A percentile compares a stretch with the other conserved stretches of the same genome.
These are phyloP conservation scores for Muscicapa comitata DNA, from an alignment of 2,797 vertebrate species.

Conservation along the genomic window DNA sequence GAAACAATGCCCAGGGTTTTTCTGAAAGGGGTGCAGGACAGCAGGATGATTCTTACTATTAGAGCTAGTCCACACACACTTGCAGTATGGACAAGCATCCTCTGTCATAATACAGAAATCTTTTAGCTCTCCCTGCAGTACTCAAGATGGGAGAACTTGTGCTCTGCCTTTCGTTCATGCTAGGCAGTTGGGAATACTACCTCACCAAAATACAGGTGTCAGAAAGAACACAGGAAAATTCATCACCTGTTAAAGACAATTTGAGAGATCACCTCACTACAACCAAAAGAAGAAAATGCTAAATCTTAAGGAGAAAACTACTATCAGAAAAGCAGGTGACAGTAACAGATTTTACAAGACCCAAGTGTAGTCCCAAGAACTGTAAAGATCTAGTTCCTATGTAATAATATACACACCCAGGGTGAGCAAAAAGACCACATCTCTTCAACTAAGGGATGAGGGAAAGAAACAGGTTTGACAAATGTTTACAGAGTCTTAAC, in stretches of 20 bases:
- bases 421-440: neutral
- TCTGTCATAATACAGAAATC: neutral
- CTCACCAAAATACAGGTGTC: neutral
- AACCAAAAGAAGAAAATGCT: neutral
- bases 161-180: neutral
- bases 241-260: neutral
- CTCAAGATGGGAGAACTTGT: neutral
- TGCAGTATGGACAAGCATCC: neutral
- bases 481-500: neutral
- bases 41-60: neutral
- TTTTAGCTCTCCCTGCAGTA: neutral
- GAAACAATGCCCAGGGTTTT: neutral
- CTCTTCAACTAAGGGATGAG: neutral
- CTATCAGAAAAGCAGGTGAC: neutral
- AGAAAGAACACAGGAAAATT: neutral
- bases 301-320: neutral
- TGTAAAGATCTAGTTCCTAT: neutral
- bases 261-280: neutral
- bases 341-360: neutral
- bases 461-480: neutral
- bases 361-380: neutral
- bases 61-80: neutral
- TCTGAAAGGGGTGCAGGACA: neutral
- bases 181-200: neutral
- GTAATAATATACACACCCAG: neutral